Evolutionary conservation across 1,140 invertebrate species (phyloP), one percentile per base, ranked within the genome.

Genomic region (Brachionus rubens): DNA sequence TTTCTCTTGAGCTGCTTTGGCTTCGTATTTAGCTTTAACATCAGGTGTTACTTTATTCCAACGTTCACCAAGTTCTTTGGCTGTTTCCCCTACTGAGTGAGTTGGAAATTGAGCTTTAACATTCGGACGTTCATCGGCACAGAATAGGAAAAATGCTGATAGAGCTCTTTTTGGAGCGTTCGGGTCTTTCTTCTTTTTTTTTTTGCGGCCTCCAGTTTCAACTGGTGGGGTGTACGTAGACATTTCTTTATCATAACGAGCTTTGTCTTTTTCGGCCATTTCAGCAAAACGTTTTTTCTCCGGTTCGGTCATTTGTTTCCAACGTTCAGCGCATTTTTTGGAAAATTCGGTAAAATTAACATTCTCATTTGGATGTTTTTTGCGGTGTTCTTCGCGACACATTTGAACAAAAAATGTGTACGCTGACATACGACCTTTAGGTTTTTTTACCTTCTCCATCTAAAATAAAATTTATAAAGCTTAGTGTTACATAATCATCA

Each of bases 371-470:
- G 97, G 97, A 84, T 98, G 94, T 84, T 98, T 98, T 86, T 96
- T 98, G 89, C 98, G 98, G 86, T 98, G 94, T 78, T 87, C 85
- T 83, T 98, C 96, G 43, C 96, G 89, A 86, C 96, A 98, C 30
- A 93, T 97, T 84, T 99, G 96, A 77, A 99, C 95, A 87, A 99
- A 99, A 87, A 95, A 99, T 4, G 96, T 96, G 83, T 99, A 99
- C 0, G 96, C 94, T 41, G 96, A 97, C 91, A 98, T 98, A 79
- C 94, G 91, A 75, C 96, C 96, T 80, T 94, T 90, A 19, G 95
- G 94, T 84, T 94, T 96, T 28, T 90, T 65, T 21, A 19, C 26
- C 10, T 65, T 65, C 3, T 36, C 33, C 33, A 36, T 36, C 33
- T 5, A 36, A 36, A 36, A 36, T 9, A 9, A 36, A 36, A 36